phyloP scores from a whole-genome alignment of 2,888 invertebrate species.

The Lydus trimaculatus region DNA sequence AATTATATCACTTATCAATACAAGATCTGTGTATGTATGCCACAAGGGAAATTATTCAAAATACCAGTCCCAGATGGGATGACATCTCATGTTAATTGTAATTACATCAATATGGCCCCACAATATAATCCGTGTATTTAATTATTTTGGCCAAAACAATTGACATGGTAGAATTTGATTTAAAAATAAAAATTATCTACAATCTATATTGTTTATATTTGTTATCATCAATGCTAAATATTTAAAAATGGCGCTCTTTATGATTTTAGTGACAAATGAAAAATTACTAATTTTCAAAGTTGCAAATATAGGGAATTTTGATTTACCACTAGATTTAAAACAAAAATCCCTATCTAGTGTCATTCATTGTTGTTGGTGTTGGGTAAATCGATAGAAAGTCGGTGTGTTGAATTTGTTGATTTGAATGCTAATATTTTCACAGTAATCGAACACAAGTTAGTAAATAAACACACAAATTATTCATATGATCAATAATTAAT shows the following conservation, averaged over 20 bases:
- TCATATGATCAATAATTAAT: neutral
- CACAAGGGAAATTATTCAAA: slow-evolving; percentile 82
- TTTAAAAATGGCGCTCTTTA: neutral
- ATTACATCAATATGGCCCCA: slow-evolving; percentile 67
- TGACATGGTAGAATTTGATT: neutral
- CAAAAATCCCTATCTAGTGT: neutral
- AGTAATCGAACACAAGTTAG: neutral
- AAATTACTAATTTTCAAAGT: neutral
- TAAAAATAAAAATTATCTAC: neutral
- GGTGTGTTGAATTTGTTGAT: neutral
- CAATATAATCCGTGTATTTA: slow-evolving; percentile 72
- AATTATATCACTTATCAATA: slow-evolving; percentile 68
- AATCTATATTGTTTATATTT: too few relatives aligned
- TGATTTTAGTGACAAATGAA: neutral
- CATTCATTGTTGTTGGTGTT: neutral
- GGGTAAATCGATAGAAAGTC: neutral
- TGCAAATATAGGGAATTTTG: neutral
- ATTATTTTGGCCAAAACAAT: slow-evolving; percentile 26
- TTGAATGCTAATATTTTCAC: neutral
- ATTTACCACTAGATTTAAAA: neutral
- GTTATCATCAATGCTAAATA: neutral
- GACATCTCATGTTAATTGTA: slow-evolving; percentile 65
- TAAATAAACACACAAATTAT: neutral
- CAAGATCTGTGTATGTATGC: slow-evolving; percentile 91
- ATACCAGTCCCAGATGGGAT: slow-evolving; percentile 73